Evolutionary conservation across 1,140 invertebrate species (phyloP), one percentile per base, ranked within the genome.

Genomic region (Zaprionus vittiger): DNA sequence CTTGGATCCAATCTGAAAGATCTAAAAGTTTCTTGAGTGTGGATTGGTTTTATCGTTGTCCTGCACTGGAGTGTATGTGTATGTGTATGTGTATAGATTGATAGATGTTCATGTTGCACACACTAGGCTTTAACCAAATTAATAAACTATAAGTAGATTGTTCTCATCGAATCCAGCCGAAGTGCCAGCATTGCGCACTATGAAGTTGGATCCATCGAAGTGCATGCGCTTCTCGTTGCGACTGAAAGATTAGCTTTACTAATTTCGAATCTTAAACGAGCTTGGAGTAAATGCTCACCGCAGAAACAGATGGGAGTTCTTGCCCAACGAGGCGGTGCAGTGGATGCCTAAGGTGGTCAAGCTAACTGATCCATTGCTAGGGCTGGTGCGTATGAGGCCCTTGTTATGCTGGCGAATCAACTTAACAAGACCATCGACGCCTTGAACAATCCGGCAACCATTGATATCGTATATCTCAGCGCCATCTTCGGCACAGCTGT

Each of bases 111-210:
- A 65, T 9, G 49, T 73, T 62, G 64, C 49, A 34, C 31, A 34
- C 9, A 73, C n/a, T 49, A 22, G 31, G 31, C 44, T 24, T 26
- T 26, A 54, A 5, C 28, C 28, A 24, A 69, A 31, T 94, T 94
- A 97, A 91, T 97, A 97, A 79, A 98, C 96, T 94, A 97, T 97
- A 7, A 98, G 93, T 89, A 97, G 95, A 86, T 97, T 97, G 83
- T 96, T 96, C 81, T 97, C 96, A 89, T 97, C 96, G 81, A 97
- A 97, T 17, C 97, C 97, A 26, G 97, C 96, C 47, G 96, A 97
- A 91, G 97, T 97, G 6, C 96, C 96, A 1, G 96, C 97, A 93
- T 97, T 97, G 84, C 97, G 95, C 1, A 97, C 97, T 62, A 97
- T 97, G 91, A 98, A 97, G 79, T 95, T 96, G 65, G 95, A 95